phyloP scores from a whole-genome alignment of 2,113 vertebrate genomes.

The Panthera tigris region DNA sequence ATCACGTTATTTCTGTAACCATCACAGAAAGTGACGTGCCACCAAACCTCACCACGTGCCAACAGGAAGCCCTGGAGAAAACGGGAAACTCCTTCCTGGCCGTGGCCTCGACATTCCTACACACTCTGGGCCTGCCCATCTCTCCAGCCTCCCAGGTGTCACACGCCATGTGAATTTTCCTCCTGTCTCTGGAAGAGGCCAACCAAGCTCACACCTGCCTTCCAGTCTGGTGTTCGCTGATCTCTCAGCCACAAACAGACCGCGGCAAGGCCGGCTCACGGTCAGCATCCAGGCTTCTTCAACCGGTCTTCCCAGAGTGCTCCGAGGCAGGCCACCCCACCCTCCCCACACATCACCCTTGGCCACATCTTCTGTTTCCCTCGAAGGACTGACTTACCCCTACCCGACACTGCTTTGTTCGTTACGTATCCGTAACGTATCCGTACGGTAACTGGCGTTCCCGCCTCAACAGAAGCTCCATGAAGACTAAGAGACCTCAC shows the following conservation, averaged over 20 bases:
- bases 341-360: background rate
- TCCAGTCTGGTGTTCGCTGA: background rate
- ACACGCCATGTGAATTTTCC: background rate
- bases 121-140: background rate
- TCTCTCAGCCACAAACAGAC: background rate
- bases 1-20: background rate
- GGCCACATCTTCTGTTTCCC: background rate
- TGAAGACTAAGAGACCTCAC: background rate
- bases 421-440: background rate
- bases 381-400: background rate
- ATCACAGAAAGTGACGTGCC: background rate
- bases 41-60: background rate
- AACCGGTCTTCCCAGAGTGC: no score
- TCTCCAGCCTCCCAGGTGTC: accelerated
- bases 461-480: background rate
- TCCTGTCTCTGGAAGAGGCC: background rate
- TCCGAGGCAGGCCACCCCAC: background rate
- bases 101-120: background rate
- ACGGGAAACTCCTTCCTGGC: background rate
- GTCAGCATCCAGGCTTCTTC: background rate
- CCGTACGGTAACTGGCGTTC: background rate
- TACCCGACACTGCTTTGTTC: no score
- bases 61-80: background rate
- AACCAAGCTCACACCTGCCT: background rate
- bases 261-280: background rate